A percentile compares a stretch with the other conserved stretches of the same genome.
Conservation (phyloP, 1,140 invertebrate genomes). For the Drosophila watanabei region DNA sequence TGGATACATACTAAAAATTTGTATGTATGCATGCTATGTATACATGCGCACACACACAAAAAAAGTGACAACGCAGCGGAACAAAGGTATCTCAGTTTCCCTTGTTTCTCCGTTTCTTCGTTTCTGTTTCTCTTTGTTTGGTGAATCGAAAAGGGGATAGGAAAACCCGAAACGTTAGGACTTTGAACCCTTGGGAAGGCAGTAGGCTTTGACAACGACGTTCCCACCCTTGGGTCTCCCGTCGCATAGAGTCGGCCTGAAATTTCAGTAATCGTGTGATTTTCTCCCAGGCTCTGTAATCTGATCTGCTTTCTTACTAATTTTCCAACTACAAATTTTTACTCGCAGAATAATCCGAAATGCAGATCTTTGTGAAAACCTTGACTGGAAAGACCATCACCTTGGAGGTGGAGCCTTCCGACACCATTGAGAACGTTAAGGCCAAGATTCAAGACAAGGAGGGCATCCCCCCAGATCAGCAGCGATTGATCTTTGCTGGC, state of each 20-base stretch:
- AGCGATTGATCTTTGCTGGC: slow-evolving; percentile 87
- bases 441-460: slow-evolving; percentile 91
- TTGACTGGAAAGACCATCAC: slow-evolving; percentile 97
- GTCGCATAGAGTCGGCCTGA: background rate
- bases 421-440: slow-evolving; percentile 92
- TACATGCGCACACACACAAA: slow-evolving; percentile 4
- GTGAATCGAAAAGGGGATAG: background rate
- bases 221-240: background rate
- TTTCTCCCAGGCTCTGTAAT: slow-evolving; percentile 9
- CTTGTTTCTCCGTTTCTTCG: slow-evolving; percentile 13
- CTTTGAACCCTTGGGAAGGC: background rate
- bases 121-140: slow-evolving; percentile 10
- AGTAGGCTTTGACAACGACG: slow-evolving; percentile 15
- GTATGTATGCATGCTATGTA: background rate
- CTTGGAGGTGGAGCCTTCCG: slow-evolving; percentile 90
- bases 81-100: slow-evolving; percentile 43
- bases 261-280: slow-evolving; percentile 18
- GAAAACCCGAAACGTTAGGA: background rate
- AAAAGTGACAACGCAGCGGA: slow-evolving; percentile 27
- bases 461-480: slow-evolving; percentile 89
- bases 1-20: slow-evolving; percentile 17
- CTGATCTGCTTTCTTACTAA: slow-evolving; percentile 28
- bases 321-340: slow-evolving; percentile 23
- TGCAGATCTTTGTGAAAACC: slow-evolving; percentile 90
- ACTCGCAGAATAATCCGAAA: slow-evolving; percentile 58